Evolutionary conservation across 2,888 invertebrate genomes (phyloP).

Genomic region (Hedya salicella): DNA sequence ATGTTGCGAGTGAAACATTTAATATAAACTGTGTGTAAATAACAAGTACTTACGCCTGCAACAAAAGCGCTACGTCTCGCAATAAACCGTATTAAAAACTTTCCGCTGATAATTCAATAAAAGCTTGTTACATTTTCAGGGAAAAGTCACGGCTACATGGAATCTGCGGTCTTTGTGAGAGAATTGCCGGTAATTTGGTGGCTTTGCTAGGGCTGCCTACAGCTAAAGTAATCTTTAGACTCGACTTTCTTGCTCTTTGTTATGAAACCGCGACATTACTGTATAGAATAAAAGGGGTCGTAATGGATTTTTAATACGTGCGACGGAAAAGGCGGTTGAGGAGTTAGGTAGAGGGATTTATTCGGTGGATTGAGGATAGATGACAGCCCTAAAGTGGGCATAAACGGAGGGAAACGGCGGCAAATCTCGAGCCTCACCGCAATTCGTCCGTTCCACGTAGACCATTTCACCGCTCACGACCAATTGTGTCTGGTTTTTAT

Average conservation of each 20-base stretch:
- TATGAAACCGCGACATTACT: neutral
- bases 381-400: conserved; percentile 39
- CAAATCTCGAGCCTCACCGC: conserved; percentile 55
- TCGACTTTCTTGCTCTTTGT: conserved; percentile 3
- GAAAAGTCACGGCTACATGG: conserved; percentile 53
- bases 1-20: no score
- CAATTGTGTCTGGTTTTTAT: conserved; percentile 63
- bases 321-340: neutral
- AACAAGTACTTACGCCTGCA: neutral
- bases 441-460: conserved; percentile 58
- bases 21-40: no score
- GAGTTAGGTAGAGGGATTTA: conserved; percentile 5
- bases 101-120: conserved; percentile 62
- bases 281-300: conserved; percentile 19
- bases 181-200: conserved; percentile 59
- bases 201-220: conserved; percentile 39
- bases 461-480: conserved; percentile 57
- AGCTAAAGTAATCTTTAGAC: conserved; percentile 3
- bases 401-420: conserved; percentile 46
- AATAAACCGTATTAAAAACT: conserved; percentile 39
- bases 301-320: conserved; percentile 38
- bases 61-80: conserved; percentile 22
- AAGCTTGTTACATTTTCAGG: conserved; percentile 61
- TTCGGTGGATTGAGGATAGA: conserved; percentile 30
- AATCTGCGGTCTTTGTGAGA: conserved; percentile 64